These are phyloP conservation scores for Oryzias sinensis DNA, from an alignment of 2,797 vertebrate genomes.

Conservation along the genomic window DNA sequence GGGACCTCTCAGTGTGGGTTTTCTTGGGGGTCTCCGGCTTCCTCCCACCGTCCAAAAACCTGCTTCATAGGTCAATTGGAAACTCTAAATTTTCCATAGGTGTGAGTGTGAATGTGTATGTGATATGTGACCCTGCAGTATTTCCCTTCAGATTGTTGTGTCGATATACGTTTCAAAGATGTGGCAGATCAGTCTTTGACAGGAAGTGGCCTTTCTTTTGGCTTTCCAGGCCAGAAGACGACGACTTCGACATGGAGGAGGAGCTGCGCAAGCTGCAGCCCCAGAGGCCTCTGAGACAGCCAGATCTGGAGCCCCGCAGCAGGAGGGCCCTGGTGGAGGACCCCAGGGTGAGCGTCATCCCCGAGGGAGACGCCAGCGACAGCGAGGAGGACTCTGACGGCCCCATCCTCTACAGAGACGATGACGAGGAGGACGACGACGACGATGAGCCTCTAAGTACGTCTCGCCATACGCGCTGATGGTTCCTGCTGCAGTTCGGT, in stretches of 20 bases:
- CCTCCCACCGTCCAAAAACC: no score
- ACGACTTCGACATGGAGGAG: slow-evolving; percentile 90
- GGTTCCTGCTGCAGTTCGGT: background rate
- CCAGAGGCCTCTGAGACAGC: slow-evolving; percentile 27
- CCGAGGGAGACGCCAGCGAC: slow-evolving; percentile 70
- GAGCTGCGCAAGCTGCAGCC: slow-evolving; percentile 68
- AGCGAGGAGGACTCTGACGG: slow-evolving; percentile 89
- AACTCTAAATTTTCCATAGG: no score
- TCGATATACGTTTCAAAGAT: no score
- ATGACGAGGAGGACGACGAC: slow-evolving; percentile 79
- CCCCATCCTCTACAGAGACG: slow-evolving; percentile 87
- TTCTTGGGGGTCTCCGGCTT: no score
- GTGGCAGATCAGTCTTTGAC: no score
- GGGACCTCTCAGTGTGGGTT: no score
- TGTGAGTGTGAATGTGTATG: no score
- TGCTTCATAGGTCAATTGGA: no score
- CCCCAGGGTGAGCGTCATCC: slow-evolving; percentile 77
- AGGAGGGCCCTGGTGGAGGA: slow-evolving; percentile 76
- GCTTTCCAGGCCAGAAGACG: slow-evolving; percentile 86
- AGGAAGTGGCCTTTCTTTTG: background rate
- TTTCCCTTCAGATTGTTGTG: no score
- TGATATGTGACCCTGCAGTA: no score
- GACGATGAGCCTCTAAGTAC: slow-evolving; percentile 71
- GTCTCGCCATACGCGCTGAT: slow-evolving; percentile 14
- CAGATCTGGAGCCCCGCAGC: slow-evolving; percentile 67